A percentile compares a stretch with the other conserved stretches of the same genome.
These are phyloP conservation scores for Cottoperca gobio DNA, from an alignment of 2,797 vertebrate genomes.

Conservation along the genomic window DNA sequence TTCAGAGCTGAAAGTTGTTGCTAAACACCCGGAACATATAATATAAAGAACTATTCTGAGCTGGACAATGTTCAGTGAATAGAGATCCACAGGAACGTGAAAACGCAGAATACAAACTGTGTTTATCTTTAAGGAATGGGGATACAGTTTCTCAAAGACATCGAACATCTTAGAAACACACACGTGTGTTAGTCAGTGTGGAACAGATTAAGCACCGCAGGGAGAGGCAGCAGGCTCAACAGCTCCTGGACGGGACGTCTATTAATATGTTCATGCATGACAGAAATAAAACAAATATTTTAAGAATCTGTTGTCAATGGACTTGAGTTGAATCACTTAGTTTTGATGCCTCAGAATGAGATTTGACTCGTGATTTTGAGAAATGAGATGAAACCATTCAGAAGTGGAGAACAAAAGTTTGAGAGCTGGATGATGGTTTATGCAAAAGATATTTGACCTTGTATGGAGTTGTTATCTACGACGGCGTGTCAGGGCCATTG, in stretches of 20 bases:
- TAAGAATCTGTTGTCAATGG: slow-evolving; percentile 87
- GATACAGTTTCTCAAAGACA: slow-evolving; percentile 61
- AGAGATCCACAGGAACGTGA: slow-evolving; percentile 1
- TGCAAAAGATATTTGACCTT: slow-evolving; percentile 3
- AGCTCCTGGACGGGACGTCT: slow-evolving; percentile 37
- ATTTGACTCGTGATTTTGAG: slow-evolving; percentile 57
- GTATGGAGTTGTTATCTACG: background rate
- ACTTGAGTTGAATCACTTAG: slow-evolving; percentile 63
- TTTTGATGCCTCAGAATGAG: slow-evolving; percentile 53
- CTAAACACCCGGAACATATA: slow-evolving; percentile 6
- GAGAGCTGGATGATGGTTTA: slow-evolving; percentile 46
- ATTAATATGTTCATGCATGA: slow-evolving; percentile 73
- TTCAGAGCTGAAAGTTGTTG: background rate
- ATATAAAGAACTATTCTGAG: too few species aligned
- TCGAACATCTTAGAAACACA: slow-evolving; percentile 24
- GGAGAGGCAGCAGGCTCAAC: slow-evolving; percentile 44
- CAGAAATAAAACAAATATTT: slow-evolving; percentile 49
- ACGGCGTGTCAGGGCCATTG: too few species aligned
- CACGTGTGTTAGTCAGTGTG: slow-evolving; percentile 36
- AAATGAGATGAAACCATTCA: slow-evolving; percentile 80
- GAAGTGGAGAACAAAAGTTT: slow-evolving; percentile 66
- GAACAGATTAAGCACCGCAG: slow-evolving; percentile 18
- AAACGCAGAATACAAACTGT: background rate
- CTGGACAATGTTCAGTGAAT: background rate
- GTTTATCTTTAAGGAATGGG: slow-evolving; percentile 26